Percentiles rank a stretch among this genome's conserved stretches.
Conservation (phyloP, 2,113 vertebrate genomes). For the Strix aluco region DNA sequence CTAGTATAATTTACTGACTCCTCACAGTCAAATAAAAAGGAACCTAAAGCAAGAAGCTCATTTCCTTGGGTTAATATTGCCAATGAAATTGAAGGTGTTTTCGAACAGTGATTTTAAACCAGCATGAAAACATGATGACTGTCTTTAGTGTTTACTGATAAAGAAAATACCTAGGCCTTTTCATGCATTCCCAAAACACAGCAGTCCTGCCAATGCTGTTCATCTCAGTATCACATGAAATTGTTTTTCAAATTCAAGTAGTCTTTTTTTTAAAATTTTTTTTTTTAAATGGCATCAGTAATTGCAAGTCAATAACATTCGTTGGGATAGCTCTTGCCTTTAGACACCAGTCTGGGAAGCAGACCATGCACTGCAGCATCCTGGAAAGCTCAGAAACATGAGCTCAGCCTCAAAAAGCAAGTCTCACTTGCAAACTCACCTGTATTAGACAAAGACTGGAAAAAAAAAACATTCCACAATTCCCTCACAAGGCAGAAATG, state of each 20-base stretch:
- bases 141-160: not conserved
- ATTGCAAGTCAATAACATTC: not conserved
- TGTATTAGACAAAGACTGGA: not conserved
- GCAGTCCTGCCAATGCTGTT: not conserved
- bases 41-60: not conserved
- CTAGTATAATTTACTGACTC: not conserved
- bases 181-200: not conserved
- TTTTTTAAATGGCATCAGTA: not conserved
- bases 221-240: not conserved
- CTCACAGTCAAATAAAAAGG: not conserved
- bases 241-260: not conserved
- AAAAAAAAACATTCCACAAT: not conserved
- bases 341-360: not conserved
- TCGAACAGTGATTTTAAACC: not conserved
- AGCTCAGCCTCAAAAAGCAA: not conserved
- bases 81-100: not conserved
- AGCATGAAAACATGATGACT: not conserved
- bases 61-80: not conserved
- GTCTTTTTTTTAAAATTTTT: not conserved
- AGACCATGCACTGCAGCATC: not conserved
- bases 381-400: not conserved
- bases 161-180: not conserved
- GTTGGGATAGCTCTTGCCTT: not conserved
- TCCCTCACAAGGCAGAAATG: not conserved
- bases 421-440: not conserved